Evolutionary conservation across 2,888 invertebrate species (phyloP).

Genomic region (Dorcus hopei): DNA sequence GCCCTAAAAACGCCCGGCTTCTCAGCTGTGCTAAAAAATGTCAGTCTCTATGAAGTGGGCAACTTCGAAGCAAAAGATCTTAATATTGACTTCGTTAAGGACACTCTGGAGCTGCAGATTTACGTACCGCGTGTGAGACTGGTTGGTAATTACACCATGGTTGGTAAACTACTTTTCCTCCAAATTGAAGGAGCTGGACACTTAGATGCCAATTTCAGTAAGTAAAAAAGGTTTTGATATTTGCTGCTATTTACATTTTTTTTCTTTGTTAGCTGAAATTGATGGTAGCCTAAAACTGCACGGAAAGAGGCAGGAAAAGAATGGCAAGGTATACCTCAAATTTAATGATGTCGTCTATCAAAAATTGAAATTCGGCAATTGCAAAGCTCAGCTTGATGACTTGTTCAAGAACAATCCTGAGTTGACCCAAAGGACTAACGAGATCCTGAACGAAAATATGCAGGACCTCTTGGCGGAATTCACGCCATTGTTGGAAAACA

Average conservation of each 20-base stretch:
- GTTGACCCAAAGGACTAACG: conserved; percentile 28
- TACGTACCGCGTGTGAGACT: conserved; percentile 41
- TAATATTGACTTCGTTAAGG: conserved; percentile 44
- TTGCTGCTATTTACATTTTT: neutral
- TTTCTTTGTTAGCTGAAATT: conserved; percentile 43
- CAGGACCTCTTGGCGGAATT: conserved; percentile 26
- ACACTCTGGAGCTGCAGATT: conserved; percentile 39
- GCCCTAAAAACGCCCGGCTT: conserved; percentile 32
- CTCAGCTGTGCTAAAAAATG: neutral
- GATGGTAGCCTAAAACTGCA: conserved; percentile 37
- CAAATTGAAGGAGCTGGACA: conserved; percentile 48
- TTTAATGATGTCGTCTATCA: conserved; percentile 18
- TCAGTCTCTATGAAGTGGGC: conserved; percentile 52
- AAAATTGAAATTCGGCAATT: conserved; percentile 22
- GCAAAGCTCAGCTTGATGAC: conserved; percentile 24
- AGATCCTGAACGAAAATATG: conserved; percentile 30
- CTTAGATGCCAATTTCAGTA: conserved; percentile 52
- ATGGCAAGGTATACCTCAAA: conserved; percentile 9
- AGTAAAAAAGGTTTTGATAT: conserved; percentile 30
- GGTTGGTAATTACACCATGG: conserved; percentile 44
- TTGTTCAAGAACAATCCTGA: conserved; percentile 31
- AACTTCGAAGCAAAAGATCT: conserved; percentile 41
- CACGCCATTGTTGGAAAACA: conserved; percentile 28
- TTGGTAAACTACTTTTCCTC: conserved; percentile 49
- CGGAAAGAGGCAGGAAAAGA: conserved; percentile 5